A percentile compares a stretch with the other conserved stretches of the same genome.
These are phyloP conservation scores for Pyrocoelia pectoralis DNA, from an alignment of 2,888 invertebrate genomes.

Conservation along the genomic window DNA sequence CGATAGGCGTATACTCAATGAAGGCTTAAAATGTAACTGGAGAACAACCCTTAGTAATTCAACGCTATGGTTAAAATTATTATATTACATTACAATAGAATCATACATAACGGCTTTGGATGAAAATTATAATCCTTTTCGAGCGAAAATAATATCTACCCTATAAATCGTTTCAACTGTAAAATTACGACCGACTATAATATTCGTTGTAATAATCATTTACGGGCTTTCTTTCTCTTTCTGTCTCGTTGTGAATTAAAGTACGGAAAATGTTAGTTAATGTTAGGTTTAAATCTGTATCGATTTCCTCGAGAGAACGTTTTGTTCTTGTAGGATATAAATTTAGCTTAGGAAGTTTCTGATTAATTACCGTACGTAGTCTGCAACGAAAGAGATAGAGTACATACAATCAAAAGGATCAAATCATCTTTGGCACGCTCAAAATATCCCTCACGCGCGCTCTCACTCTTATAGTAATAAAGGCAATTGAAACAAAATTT, in stretches of 20 bases:
- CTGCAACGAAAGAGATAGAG: too few relatives aligned
- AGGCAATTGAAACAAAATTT: too few relatives aligned
- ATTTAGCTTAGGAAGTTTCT: too few relatives aligned
- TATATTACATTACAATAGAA: slow-evolving; percentile 12
- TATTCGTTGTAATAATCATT: not conserved
- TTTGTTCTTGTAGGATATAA: too few relatives aligned
- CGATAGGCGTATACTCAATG: slow-evolving; percentile 17
- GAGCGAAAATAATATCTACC: slow-evolving; percentile 13
- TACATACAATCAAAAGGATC: too few relatives aligned
- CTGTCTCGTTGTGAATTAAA: not conserved
- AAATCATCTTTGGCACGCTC: too few relatives aligned
- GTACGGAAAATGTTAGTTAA: not conserved
- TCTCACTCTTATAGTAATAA: too few relatives aligned
- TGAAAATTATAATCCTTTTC: slow-evolving; percentile 12
- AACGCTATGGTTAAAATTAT: slow-evolving; percentile 5
- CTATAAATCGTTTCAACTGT: slow-evolving; percentile 9
- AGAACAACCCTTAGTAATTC: slow-evolving; percentile 11
- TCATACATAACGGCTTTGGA: slow-evolving; percentile 11
- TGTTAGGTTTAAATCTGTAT: not conserved
- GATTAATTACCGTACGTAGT: too few relatives aligned
- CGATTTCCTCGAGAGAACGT: not conserved
- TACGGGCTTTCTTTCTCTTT: not conserved
- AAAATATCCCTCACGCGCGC: too few relatives aligned
- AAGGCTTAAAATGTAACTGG: slow-evolving; percentile 12
- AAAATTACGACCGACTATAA: slow-evolving; percentile 4